Conservation (phyloP, 2,888 invertebrate species). For the Hydriomena furcata region DNA sequence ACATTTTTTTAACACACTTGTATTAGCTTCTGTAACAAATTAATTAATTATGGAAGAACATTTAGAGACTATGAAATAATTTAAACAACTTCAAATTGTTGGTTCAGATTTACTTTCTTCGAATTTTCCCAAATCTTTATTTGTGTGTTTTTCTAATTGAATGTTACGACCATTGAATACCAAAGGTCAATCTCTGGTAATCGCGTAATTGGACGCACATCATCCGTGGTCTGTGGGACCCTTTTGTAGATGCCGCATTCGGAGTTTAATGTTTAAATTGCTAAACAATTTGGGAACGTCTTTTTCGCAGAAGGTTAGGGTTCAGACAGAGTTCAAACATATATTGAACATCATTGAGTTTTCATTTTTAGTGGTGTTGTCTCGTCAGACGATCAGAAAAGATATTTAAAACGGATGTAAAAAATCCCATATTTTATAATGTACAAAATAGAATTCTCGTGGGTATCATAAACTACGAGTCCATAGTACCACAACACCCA, state of each 20-base stretch:
- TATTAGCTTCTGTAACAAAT: too few relatives aligned
- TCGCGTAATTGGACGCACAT: constrained; percentile 41
- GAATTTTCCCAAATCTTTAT: too few relatives aligned
- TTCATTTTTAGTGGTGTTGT: not conserved
- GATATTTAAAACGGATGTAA: too few relatives aligned
- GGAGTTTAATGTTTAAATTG: constrained; percentile 49
- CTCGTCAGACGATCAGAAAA: too few relatives aligned
- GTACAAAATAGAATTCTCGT: too few relatives aligned
- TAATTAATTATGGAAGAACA: too few relatives aligned
- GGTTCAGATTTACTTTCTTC: too few relatives aligned
- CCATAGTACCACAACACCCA: too few relatives aligned
- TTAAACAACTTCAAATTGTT: too few relatives aligned
- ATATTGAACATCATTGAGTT: constrained; percentile 12
- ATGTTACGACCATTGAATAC: constrained; percentile 8
- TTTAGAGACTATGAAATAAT: too few relatives aligned
- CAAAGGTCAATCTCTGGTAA: constrained; percentile 21
- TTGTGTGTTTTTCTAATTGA: not conserved
- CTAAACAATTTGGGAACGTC: constrained; percentile 37
- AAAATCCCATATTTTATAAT: too few relatives aligned
- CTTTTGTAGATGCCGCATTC: constrained; percentile 48
- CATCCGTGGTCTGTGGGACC: constrained; percentile 32
- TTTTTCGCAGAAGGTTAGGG: constrained; percentile 30
- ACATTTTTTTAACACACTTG: not conserved
- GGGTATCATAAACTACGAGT: too few relatives aligned
- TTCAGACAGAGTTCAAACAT: constrained; percentile 8